A percentile compares a stretch with the other conserved stretches of the same genome.
Conservation (phyloP, 2,113 vertebrate species). For the Tinamus guttatus region DNA sequence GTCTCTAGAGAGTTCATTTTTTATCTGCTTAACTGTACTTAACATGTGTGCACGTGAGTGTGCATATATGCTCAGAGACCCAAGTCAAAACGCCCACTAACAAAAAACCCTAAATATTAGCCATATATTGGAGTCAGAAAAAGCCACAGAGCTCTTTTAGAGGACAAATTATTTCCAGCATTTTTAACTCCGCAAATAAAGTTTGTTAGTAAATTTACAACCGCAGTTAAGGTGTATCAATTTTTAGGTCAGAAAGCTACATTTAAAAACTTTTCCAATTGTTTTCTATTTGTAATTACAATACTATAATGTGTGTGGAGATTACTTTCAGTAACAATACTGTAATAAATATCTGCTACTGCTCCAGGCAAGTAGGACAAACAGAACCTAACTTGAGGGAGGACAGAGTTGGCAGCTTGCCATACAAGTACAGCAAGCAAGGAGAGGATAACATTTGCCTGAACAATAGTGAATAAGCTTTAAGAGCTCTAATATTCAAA, state of each 20-base stretch:
- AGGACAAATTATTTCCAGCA: neutral
- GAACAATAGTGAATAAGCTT: slow-evolving; percentile 78
- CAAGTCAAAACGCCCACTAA: neutral
- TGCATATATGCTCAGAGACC: neutral
- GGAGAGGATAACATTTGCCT: slow-evolving; percentile 64
- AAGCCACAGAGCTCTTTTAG: neutral
- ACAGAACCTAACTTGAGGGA: slow-evolving; percentile 21
- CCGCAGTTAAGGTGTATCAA: neutral
- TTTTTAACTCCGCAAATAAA: neutral
- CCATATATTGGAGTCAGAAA: neutral
- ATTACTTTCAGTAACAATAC: neutral
- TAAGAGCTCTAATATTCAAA: slow-evolving; percentile 62
- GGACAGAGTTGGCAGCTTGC: slow-evolving; percentile 38
- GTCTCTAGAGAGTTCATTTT: neutral
- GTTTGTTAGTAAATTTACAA: neutral
- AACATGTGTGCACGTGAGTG: neutral
- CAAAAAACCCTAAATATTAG: neutral
- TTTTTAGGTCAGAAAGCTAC: neutral
- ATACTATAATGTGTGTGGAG: neutral
- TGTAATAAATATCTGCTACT: neutral
- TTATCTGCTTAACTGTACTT: neutral
- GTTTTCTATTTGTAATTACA: neutral
- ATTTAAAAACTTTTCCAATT: neutral
- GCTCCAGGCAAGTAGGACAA: neutral
- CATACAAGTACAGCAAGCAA: slow-evolving; percentile 62